phyloP scores from a whole-genome alignment of 2,797 vertebrate genomes.

The Apodemus agrarius region DNA sequence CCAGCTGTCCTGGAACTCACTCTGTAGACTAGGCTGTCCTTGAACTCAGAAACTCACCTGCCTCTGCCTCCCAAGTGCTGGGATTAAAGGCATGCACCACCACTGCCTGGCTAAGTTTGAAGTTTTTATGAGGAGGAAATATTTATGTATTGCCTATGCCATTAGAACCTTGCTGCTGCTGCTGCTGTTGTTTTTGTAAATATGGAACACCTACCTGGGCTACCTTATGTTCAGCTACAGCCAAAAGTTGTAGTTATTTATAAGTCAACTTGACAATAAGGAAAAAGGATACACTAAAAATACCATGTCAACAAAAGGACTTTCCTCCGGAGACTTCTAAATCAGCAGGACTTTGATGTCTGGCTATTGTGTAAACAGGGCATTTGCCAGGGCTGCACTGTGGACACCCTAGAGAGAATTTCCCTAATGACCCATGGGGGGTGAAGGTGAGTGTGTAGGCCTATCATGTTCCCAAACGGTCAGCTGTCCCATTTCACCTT shows the following conservation, averaged over 20 bases:
- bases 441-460: neutral
- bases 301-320: neutral
- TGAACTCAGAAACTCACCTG: too few species aligned
- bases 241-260: conserved; percentile 15
- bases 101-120: too few species aligned
- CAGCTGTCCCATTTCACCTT: neutral
- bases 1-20: too few species aligned
- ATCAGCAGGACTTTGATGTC: conserved; percentile 27
- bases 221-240: neutral
- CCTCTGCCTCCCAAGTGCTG: too few species aligned
- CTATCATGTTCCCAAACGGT: neutral
- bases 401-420: neutral
- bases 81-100: too few species aligned
- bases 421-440: neutral
- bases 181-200: neutral
- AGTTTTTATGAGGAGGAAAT: conserved; percentile 50
- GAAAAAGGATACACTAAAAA: conserved; percentile 55
- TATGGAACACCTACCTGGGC: neutral
- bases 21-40: too few species aligned
- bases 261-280: conserved; percentile 52
- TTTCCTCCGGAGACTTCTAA: neutral
- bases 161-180: neutral
- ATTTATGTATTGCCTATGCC: neutral
- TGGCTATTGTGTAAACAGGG: neutral
- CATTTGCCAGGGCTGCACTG: neutral